A percentile compares a stretch with the other conserved stretches of the same genome.
These are phyloP conservation scores for Taeniopygia guttata DNA, from an alignment of 2,797 vertebrate species.

Conservation along the genomic window DNA sequence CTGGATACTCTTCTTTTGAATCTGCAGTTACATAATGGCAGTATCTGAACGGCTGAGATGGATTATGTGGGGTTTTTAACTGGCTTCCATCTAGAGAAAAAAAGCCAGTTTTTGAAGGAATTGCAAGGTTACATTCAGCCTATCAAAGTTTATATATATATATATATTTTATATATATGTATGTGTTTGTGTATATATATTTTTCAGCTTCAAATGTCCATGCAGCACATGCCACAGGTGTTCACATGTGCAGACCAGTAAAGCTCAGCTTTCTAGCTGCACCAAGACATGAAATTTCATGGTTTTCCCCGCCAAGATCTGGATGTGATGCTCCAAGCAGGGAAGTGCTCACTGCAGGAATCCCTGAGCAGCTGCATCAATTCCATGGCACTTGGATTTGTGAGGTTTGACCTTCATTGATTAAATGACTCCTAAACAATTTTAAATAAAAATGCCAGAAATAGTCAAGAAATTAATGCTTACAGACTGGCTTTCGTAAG, in stretches of 20 bases:
- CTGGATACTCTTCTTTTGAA: not conserved
- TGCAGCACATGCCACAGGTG: not conserved
- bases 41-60: not conserved
- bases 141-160: not conserved
- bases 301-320: not conserved
- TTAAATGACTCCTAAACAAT: not conserved
- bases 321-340: not conserved
- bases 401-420: not conserved
- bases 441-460: not conserved
- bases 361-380: not conserved
- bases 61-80: not conserved
- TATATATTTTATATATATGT: fast-evolving
- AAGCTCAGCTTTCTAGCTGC: not conserved
- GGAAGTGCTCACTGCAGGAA: not conserved
- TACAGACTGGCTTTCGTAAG: not conserved
- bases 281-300: fast-evolving
- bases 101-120: not conserved
- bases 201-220: not conserved
- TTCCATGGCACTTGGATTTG: not conserved
- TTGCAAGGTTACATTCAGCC: not conserved
- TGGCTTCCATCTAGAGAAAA: not conserved
- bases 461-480: not conserved
- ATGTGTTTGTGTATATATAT: not conserved
- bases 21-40: not conserved
- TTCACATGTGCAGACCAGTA: not conserved